Evolutionary conservation across 2,888 invertebrate species (phyloP).

Genomic region (Antheraea assamensis): DNA sequence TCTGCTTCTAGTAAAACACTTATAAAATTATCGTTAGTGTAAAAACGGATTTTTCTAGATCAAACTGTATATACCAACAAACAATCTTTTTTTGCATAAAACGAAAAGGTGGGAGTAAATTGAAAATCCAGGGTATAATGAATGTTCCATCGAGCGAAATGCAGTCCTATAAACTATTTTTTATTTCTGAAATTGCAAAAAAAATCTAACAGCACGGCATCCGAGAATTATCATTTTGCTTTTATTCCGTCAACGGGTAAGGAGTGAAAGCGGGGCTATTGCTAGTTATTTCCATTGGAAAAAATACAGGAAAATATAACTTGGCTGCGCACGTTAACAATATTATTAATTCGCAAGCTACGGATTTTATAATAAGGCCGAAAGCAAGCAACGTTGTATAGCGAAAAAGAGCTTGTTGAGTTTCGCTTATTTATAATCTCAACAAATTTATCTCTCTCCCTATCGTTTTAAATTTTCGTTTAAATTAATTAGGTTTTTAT

Average conservation of each 20-base stretch:
- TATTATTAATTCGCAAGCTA: neutral
- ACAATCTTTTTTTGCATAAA: neutral
- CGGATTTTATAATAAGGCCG: too few species aligned
- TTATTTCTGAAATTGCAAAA: conserved; percentile 8
- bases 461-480: neutral
- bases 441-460: neutral
- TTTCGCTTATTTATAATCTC: neutral
- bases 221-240: conserved; percentile 4
- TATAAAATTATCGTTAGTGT: too few species aligned
- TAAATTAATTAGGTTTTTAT: neutral
- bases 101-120: neutral
- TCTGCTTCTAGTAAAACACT: too few species aligned
- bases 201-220: neutral
- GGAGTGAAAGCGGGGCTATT: neutral
- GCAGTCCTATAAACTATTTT: neutral
- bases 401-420: neutral
- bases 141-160: conserved; percentile 5
- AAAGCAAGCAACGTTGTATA: neutral
- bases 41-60: too few species aligned
- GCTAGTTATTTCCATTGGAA: conserved; percentile 9
- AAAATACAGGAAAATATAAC: neutral
- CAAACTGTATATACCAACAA: neutral
- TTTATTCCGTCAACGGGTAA: neutral
- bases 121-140: neutral
- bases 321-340: neutral